Base-by-base conservation (phyloP, 2,888 invertebrate genomes). In the Melanargia galathea region DNA sequence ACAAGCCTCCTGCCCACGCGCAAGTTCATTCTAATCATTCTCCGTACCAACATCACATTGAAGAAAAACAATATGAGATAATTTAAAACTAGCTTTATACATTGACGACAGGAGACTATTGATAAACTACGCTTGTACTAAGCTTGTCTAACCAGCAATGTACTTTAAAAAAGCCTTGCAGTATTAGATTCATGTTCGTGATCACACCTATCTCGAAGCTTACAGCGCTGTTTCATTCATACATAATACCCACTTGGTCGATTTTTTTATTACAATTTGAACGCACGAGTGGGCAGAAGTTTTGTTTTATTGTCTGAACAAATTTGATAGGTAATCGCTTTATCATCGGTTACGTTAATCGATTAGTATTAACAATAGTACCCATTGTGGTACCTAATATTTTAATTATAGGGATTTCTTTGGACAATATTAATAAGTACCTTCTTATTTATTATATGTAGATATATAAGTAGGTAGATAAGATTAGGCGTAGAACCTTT, bases 1-100 rank as follows among this genome's bases (percentile, higher is more conserved):
- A 90, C 90, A 90, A 86, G 74, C 76, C 78, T 78, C 73, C 84
- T 76, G 84, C 90, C 89, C 90, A 88, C 90, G 87, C 87, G 81
- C 79, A 78, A 60, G 77, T 79, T 76, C 73, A 74, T 81, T 86
- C 87, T 89, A 88, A 90, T 88, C 88, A 87, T 85, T 58, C 65
- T 48, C 49, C 35, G 40, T 64, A 68, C 70, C 49, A 56, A 11
- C 16, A 24, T 24, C 24, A 30, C 16, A 45, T 22, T 24, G 59
- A 63, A 49, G 10, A 20, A 22, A 26, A 30, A 57, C 13, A 16
- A 22, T 2, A 10, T 20, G 1, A n/a, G 22, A 7, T 20, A 11
- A 56, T 16, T 38, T 10, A 58, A 22, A 20, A 33, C 5, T 5
- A 35, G 10, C 8, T 5, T 11, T 3, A 60, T 63, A 52, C 63